phyloP scores from a whole-genome alignment of 2,113 vertebrate genomes.

The Azemiops feae region DNA sequence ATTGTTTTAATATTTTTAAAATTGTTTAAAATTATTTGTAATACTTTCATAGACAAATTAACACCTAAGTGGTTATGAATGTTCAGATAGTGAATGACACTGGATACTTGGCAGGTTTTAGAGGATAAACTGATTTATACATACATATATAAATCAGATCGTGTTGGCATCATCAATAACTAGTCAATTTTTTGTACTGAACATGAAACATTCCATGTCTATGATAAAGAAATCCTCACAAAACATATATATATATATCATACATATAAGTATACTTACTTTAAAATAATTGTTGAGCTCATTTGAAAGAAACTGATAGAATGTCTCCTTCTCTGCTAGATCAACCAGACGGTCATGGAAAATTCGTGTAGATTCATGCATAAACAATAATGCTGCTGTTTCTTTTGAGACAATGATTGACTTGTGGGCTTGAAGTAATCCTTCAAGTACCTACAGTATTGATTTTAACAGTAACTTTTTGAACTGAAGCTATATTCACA shows the following conservation, averaged over 20 bases:
- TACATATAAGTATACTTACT: conserved; percentile 28
- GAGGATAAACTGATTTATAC: neutral
- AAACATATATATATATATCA: neutral
- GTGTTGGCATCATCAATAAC: neutral
- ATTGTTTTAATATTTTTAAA: neutral
- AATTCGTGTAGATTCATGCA: conserved; percentile 65
- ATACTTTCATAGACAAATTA: neutral
- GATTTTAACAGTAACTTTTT: neutral
- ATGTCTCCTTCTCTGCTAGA: conserved; percentile 45
- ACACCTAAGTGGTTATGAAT: neutral
- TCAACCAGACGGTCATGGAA: conserved; percentile 69
- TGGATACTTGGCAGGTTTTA: neutral
- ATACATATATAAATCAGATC: neutral
- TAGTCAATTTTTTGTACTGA: neutral
- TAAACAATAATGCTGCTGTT: conserved; percentile 52
- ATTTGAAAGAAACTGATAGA: conserved; percentile 59
- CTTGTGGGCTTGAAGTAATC: conserved; percentile 65
- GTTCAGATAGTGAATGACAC: neutral
- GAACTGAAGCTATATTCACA: neutral
- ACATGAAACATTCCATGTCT: neutral
- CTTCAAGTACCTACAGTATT: conserved; percentile 61
- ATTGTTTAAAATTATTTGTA: neutral
- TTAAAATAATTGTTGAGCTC: conserved; percentile 62
- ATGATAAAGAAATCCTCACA: neutral
- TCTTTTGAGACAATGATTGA: conserved; percentile 57